Evolutionary conservation across 2,113 vertebrate genomes (phyloP), one percentile per base, ranked within the genome.

Genomic region (Neopipo cinnamomea): DNA sequence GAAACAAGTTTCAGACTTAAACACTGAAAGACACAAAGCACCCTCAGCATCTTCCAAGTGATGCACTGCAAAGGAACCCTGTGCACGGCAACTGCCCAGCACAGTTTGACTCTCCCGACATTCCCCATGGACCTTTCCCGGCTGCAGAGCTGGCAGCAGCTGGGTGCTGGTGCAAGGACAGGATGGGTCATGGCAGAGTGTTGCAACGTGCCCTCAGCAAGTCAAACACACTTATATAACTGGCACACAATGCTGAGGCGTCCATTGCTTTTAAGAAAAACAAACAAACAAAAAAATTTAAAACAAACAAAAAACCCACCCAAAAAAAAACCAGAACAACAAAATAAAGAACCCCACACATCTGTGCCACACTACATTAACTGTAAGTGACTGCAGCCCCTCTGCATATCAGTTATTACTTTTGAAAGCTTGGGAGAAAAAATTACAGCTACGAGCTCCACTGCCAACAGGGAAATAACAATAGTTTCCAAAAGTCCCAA

Each of bases 401-500:
- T 39, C 58, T 52, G 44, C 3, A 0, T 21, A 91, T 76, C 50
- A 41, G 44, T 46, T 56, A 28, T 39, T 52, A 39, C 55, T 84
- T 61, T 55, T 46, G 56, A 77, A 92, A 73, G 65, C 79, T 17
- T 12, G 27, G 49, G 35, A 92, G 50, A 79, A 88, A 88, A 89
- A 88, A 85, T 53, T 35, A 90, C 88, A 90, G 58, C 89, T 58
- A n/a, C 17, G 4, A 72, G 70, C 70, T 58, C 44, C 25, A 23
- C 61, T 83, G 76, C 87, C 94, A 90, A 72, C 35, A 46, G 46
- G 81, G 79, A 88, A 95, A 59, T 35, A 90, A 95, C 71, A 95
- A 91, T 59, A 61, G 85, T 84, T 82, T 90, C 63, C 39, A 71
- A 82, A 74, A 56, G 63, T 76, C 56, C 62, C 94, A 76, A 5